Conservation (phyloP, 2,888 invertebrate species). For the Dasysyrphus tricinctus region DNA sequence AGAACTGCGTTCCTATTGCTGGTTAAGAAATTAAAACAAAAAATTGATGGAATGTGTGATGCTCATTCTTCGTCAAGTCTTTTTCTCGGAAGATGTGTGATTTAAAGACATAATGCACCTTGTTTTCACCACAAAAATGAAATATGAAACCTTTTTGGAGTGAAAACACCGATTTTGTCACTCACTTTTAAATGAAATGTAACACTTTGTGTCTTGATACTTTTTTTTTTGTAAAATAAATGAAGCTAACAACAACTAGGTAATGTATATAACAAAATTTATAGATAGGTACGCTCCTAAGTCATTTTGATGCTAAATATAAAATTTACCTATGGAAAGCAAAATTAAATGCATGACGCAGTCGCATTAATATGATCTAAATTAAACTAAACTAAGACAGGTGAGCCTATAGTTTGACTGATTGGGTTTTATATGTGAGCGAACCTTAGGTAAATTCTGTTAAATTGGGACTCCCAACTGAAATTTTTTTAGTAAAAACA, state of each 20-base stretch:
- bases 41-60: not conserved
- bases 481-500: no score
- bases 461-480: no score
- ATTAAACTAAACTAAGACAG: no score
- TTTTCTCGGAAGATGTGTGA: not conserved
- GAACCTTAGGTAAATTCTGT: no score
- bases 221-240: not conserved
- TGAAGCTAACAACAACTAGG: not conserved
- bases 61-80: slow-evolving; percentile 1
- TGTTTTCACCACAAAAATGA: slow-evolving; percentile 25
- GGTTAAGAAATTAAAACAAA: not conserved
- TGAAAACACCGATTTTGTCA: not conserved
- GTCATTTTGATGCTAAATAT: slow-evolving; percentile 35
- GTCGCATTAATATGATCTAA: not conserved
- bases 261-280: slow-evolving; percentile 7
- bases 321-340: slow-evolving; percentile 50
- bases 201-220: slow-evolving; percentile 4
- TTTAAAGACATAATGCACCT: slow-evolving; percentile 18
- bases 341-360: not conserved
- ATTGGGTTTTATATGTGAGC: no score
- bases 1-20: not conserved
- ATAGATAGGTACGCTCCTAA: slow-evolving; percentile 30
- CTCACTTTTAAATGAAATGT: slow-evolving; percentile 58
- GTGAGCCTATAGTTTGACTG: no score
- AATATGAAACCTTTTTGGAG: slow-evolving; percentile 40